phyloP scores from a whole-genome alignment of 2,113 vertebrate species.

The Herpailurus yagouaroundi region DNA sequence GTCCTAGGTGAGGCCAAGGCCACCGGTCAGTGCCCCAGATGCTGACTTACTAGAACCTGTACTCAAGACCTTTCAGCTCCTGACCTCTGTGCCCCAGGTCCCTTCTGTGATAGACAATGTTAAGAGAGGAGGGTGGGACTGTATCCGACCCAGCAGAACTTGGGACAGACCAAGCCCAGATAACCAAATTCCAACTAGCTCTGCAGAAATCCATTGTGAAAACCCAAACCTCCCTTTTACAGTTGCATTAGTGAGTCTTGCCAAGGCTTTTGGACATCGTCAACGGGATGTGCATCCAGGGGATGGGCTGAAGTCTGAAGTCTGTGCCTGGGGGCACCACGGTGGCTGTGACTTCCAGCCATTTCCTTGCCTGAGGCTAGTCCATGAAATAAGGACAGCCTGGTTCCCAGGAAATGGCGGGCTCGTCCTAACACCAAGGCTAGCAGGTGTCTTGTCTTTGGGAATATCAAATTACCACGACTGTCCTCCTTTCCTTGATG shows the following conservation, averaged over 20 bases:
- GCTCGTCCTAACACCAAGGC: neutral
- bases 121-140: neutral
- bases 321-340: neutral
- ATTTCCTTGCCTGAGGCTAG: neutral
- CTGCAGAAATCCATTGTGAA: neutral
- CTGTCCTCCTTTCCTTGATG: neutral
- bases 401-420: neutral
- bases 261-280: neutral
- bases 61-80: neutral
- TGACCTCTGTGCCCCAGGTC: neutral
- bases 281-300: neutral
- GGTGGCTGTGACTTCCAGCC: neutral
- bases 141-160: neutral
- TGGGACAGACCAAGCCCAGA: neutral
- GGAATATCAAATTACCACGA: neutral
- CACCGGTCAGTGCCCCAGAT: neutral
- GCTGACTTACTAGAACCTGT: neutral
- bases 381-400: neutral
- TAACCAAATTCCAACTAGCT: neutral
- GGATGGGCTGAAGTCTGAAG: neutral
- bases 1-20: neutral
- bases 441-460: neutral
- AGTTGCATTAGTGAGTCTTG: neutral
- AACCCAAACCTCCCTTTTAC: neutral
- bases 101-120: neutral